These are phyloP conservation scores for Hirtodrosophila histrioides DNA, from an alignment of 2,888 invertebrate genomes.

Conservation along the genomic window DNA sequence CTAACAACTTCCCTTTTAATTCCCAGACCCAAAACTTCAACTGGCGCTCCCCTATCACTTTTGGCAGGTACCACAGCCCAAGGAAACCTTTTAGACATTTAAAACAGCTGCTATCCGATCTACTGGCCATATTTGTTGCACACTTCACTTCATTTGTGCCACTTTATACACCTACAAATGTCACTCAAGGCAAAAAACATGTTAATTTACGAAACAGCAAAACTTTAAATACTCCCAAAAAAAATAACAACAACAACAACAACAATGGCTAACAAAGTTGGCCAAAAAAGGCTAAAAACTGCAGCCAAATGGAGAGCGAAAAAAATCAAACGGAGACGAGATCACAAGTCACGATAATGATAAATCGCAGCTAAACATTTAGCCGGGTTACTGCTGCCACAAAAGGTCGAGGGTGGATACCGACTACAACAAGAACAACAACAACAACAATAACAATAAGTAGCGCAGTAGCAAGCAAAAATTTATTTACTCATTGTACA, in stretches of 20 bases:
- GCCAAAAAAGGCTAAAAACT: conserved; percentile 64
- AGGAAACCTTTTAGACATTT: conserved; percentile 27
- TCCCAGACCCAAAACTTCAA: conserved; percentile 22
- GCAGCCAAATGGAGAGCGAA: conserved; percentile 47
- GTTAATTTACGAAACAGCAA: conserved; percentile 67
- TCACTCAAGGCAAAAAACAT: conserved; percentile 76
- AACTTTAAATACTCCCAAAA: conserved; percentile 56
- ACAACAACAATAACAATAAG: conserved; percentile 41
- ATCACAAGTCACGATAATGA: conserved; percentile 80
- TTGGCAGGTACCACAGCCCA: conserved; percentile 26
- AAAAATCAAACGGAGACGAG: conserved; percentile 68
- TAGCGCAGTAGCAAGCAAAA: conserved; percentile 68
- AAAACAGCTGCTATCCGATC: conserved; percentile 53
- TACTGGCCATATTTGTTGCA: conserved; percentile 72
- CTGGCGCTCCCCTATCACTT: conserved; percentile 43
- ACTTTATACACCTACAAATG: conserved; percentile 80
- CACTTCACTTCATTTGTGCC: conserved; percentile 79
- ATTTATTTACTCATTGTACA: conserved; percentile 79
- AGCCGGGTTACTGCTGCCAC: conserved; percentile 71
- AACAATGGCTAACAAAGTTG: conserved; percentile 43
- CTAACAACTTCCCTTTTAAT: conserved; percentile 10
- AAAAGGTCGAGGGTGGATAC: conserved; percentile 80
- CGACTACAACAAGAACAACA: conserved; percentile 28
- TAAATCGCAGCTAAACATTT: conserved; percentile 79
- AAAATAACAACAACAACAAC: conserved; percentile 14